Evolutionary conservation across 2,888 invertebrate species (phyloP).

Genomic region (Lingula anatina): DNA sequence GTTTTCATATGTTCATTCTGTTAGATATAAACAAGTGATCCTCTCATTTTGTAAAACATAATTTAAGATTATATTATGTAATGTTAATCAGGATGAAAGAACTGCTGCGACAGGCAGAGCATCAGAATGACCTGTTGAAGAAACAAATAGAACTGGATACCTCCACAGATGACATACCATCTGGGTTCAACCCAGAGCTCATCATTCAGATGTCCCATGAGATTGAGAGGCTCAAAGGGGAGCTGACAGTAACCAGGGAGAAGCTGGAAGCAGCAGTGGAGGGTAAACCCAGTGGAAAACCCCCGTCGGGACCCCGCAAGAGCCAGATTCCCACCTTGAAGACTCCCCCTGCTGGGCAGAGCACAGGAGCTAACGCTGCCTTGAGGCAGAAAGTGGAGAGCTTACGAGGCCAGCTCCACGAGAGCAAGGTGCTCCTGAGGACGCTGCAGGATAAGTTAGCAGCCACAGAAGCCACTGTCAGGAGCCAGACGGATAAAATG

Average conservation of each 20-base stretch:
- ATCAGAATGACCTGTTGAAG: conserved; percentile 16
- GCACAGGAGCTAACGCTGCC: background rate
- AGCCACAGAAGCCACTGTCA: conserved; percentile 42
- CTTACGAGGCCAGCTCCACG: conserved; percentile 13
- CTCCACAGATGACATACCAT: conserved; percentile 4
- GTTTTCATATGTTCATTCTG: too few species aligned
- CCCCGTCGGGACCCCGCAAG: background rate
- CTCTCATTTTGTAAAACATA: too few species aligned
- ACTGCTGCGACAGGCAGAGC: conserved; percentile 16
- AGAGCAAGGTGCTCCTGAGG: conserved; percentile 15
- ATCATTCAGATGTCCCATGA: conserved; percentile 20
- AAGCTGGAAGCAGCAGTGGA: background rate
- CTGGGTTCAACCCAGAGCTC: conserved; percentile 19
- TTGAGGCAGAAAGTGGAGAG: conserved; percentile 3
- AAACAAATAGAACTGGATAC: conserved; percentile 18
- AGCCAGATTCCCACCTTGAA: conserved; percentile 5
- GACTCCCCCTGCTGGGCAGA: background rate
- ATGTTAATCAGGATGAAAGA: conserved; percentile 11
- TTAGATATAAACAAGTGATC: too few species aligned
- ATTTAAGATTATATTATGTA: too few species aligned
- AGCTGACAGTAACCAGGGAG: conserved; percentile 4
- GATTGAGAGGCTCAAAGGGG: conserved; percentile 20
- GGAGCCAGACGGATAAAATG: conserved; percentile 31
- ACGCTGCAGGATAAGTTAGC: conserved; percentile 23
- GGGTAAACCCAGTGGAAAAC: background rate